These are phyloP conservation scores for Agraylea sexmaculata DNA, from an alignment of 1,140 invertebrate species.

Conservation along the genomic window DNA sequence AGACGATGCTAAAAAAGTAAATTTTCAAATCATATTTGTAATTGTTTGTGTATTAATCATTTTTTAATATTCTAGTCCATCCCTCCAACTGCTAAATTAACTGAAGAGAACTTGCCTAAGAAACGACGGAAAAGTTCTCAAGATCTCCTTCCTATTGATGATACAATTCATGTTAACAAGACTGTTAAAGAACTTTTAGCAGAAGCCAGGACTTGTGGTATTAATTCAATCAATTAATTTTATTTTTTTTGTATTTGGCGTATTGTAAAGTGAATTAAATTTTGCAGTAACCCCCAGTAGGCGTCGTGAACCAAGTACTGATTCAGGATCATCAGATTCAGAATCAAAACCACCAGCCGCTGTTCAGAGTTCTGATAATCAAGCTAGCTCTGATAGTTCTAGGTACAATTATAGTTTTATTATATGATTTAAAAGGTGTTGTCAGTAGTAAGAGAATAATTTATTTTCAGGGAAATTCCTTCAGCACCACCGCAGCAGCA, in stretches of 20 bases:
- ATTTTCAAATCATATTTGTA: not conserved
- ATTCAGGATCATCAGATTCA: conserved; percentile 33
- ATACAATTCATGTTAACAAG: conserved; percentile 5
- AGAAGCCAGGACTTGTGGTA: conserved; percentile 12
- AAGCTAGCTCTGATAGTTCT: conserved; percentile 35
- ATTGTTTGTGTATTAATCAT: too few species aligned
- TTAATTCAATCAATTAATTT: conserved; percentile 1
- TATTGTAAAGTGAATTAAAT: too few species aligned
- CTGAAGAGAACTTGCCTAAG: conserved; percentile 7
- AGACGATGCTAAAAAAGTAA: conserved; percentile 36
- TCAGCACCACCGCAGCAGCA: conserved; percentile 2
- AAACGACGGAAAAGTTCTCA: conserved; percentile 19
- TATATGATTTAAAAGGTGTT: conserved; percentile 1
- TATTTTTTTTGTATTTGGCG: too few species aligned
- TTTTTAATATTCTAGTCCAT: too few species aligned
- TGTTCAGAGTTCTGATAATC: conserved; percentile 31
- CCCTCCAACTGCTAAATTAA: too few species aligned
- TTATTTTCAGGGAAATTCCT: conserved; percentile 10
- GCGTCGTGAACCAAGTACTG: conserved; percentile 24
- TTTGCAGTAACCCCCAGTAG: too few species aligned
- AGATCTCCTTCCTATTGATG: conserved; percentile 5
- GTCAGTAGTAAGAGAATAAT: not conserved
- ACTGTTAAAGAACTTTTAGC: conserved; percentile 13
- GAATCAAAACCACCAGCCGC: conserved; percentile 30
- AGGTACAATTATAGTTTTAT: conserved; percentile 23